phyloP scores from a whole-genome alignment of 2,113 vertebrate species.

The Onychorhynchus coronatus region DNA sequence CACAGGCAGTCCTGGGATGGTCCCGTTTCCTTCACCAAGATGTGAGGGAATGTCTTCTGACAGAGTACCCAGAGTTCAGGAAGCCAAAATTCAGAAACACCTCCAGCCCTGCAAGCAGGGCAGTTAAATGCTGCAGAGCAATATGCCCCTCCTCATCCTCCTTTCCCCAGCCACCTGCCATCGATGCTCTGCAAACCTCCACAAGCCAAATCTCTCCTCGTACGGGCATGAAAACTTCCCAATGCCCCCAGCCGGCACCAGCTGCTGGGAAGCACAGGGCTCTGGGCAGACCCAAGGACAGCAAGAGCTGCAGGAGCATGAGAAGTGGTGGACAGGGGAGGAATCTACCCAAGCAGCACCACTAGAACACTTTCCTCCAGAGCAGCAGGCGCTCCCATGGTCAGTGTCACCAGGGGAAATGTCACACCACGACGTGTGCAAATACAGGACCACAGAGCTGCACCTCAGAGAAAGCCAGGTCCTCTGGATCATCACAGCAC shows the following conservation, averaged over 20 bases:
- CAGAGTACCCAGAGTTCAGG: background rate
- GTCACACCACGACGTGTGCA: fast-evolving
- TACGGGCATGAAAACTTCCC: fast-evolving
- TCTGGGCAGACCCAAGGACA: background rate
- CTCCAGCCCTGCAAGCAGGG: background rate
- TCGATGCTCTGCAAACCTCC: background rate
- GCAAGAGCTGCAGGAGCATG: background rate
- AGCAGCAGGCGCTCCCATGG: background rate
- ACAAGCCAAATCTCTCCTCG: background rate
- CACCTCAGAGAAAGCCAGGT: background rate
- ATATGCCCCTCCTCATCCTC: background rate
- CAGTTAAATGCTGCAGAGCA: background rate
- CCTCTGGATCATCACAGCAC: background rate
- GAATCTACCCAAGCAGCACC: background rate
- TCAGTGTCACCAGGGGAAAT: background rate
- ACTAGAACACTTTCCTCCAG: background rate
- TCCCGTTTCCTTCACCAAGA: background rate
- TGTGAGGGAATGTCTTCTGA: background rate
- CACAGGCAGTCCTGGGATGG: background rate
- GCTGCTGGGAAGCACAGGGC: background rate
- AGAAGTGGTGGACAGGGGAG: background rate
- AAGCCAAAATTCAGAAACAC: background rate
- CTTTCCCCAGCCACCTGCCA: background rate
- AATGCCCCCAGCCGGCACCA: fast-evolving
- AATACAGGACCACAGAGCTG: fast-evolving